phyloP scores from a whole-genome alignment of 2,888 invertebrate species.

The Rotaria magnacalcarata region DNA sequence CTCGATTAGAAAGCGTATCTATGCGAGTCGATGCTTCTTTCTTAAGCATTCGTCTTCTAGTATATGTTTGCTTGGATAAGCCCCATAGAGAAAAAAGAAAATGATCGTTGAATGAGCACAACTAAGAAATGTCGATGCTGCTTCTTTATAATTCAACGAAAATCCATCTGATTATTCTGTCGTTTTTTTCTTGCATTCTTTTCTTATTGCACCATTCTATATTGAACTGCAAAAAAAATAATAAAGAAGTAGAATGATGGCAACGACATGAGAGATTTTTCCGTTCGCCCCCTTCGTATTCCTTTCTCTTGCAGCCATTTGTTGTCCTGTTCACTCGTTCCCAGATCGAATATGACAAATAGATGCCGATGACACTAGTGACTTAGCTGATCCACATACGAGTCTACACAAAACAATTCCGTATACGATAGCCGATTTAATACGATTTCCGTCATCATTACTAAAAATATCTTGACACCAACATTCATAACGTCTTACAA shows the following conservation, averaged over 20 bases:
- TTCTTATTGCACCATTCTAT: neutral
- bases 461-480: constrained; percentile 9
- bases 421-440: constrained; percentile 10
- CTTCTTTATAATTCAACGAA: neutral
- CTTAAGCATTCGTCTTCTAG: neutral
- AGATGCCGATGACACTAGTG: neutral
- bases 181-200: neutral
- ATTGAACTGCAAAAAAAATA: neutral
- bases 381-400: neutral
- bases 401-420: neutral
- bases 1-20: neutral
- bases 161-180: constrained; percentile 5
- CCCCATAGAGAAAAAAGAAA: neutral
- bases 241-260: neutral
- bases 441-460: neutral
- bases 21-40: neutral
- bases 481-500: neutral
- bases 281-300: neutral
- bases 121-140: neutral
- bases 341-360: neutral
- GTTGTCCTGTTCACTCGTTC: neutral
- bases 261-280: neutral
- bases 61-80: neutral
- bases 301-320: neutral
- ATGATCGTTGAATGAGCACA: neutral